phyloP scores from a whole-genome alignment of 1,140 invertebrate species.

The Bombus difficillimus region DNA sequence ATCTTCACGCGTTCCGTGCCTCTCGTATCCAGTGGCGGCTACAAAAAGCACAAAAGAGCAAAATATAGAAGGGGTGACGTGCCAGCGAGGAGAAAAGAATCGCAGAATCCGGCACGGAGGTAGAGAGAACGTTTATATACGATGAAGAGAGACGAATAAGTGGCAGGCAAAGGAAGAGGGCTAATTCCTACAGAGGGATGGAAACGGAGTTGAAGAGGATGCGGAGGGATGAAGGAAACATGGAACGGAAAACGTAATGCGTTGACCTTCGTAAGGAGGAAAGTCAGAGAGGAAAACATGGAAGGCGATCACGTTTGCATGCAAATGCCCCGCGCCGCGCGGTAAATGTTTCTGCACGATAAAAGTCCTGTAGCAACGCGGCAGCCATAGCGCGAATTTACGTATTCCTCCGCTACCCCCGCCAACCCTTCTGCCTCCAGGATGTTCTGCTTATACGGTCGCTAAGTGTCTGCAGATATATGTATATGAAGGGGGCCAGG shows the following conservation, averaged over 20 bases:
- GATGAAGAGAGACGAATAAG: conserved; percentile 8
- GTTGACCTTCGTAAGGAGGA: conserved; percentile 47
- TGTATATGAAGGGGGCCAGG: conserved; percentile 27
- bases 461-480: conserved; percentile 53
- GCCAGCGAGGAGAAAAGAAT: background rate
- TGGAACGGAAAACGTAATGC: conserved; percentile 29
- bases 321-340: conserved; percentile 67
- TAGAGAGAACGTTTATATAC: background rate
- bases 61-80: conserved; percentile 7
- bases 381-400: conserved; percentile 71
- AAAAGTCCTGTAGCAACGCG: conserved; percentile 72
- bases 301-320: conserved; percentile 73
- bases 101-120: background rate
- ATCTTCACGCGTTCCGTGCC: background rate
- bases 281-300: conserved; percentile 58
- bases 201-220: conserved; percentile 6
- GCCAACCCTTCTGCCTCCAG: background rate
- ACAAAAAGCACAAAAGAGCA: conserved; percentile 10
- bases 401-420: conserved; percentile 54
- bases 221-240: background rate
- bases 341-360: conserved; percentile 76
- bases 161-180: background rate
- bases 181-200: conserved; percentile 1
- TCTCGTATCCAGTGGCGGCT: background rate
- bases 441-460: conserved; percentile 45